A percentile compares a stretch with the other conserved stretches of the same genome.
phyloP scores from a whole-genome alignment of 2,113 vertebrate genomes.

The Okapia johnstoni region DNA sequence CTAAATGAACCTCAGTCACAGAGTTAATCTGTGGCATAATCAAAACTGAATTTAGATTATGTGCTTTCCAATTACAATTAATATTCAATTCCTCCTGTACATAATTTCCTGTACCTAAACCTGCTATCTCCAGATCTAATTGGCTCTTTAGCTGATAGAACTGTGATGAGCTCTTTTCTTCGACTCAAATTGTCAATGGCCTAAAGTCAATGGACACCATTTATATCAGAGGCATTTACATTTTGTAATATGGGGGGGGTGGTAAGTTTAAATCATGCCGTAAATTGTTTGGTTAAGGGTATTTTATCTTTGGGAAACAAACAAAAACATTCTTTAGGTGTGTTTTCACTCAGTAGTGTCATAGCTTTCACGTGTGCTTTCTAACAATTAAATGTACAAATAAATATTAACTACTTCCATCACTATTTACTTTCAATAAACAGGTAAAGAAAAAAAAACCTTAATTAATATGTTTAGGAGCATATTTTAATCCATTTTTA shows the following conservation, averaged over 20 bases:
- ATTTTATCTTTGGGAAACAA: conserved; percentile 12
- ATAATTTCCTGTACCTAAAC: neutral
- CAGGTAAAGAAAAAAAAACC: conserved; percentile 13
- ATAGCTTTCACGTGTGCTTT: conserved; percentile 41
- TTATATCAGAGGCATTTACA: neutral
- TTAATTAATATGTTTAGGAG: conserved; percentile 38
- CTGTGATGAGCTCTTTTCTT: neutral
- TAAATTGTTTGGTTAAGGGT: neutral
- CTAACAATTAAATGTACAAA: conserved; percentile 8
- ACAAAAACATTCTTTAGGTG: conserved; percentile 12
- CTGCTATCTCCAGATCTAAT: neutral
- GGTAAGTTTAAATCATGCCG: neutral
- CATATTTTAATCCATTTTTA: conserved; percentile 59
- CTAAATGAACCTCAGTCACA: neutral
- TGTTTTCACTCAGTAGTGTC: neutral
- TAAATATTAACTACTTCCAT: neutral
- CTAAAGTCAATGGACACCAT: neutral
- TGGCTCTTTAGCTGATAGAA: neutral
- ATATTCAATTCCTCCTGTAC: neutral
- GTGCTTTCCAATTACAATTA: neutral
- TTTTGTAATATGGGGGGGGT: neutral
- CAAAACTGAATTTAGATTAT: neutral
- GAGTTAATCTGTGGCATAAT: neutral
- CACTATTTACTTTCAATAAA: conserved; percentile 33
- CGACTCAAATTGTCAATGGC: neutral